Base-by-base conservation (phyloP, 2,113 vertebrate species). In the Parus major region DNA sequence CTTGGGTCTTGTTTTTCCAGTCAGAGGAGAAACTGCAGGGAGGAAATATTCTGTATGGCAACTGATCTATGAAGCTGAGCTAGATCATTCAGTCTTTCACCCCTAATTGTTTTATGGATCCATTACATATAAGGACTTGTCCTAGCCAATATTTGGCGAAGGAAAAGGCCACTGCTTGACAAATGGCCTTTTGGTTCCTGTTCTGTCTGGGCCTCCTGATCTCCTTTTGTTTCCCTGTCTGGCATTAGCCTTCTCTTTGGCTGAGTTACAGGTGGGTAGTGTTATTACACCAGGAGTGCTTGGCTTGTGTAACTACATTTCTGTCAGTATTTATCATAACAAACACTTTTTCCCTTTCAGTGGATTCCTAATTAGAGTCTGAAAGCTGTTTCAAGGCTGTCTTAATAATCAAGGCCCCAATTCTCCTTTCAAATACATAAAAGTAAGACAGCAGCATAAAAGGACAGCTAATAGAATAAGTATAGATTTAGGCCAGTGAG, bases 251-350 rank as follows among this genome's bases (percentile, higher is more conserved):
- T 80, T 77, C 57, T 70, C 20, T 86, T 94, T 96, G 93, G 76
- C 82, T 79, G 57, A 76, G 47, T 57, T 69, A 55, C 79, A 93
- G 66, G 84, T 95, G 93, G 59, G 59, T 33, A 75, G 42, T 77
- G 50, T 66, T 93, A 86, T 92, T 90, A 78, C 35, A 86, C 35
- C 4, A 9, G 49, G 36, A 79, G 27, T 44, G 23, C 25, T 95
- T 96, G 93, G 78, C 95, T 91, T 76, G 20, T 39, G 46, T n/a
- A 57, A 36, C 70, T 75, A 63, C 31, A 18, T 78, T 96, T 96
- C 82, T 95, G 79, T 88, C 91, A 95, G 44, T 83, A 81, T 94
- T 95, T 92, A 88, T 92, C 75, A 88, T 64, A 75, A 68, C 81
- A 86, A 93, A 89, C 24, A 36, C 47, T 86, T 91, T 86, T 92